phyloP scores from a whole-genome alignment of 2,888 invertebrate genomes.

The Parnassius mnemosyne region DNA sequence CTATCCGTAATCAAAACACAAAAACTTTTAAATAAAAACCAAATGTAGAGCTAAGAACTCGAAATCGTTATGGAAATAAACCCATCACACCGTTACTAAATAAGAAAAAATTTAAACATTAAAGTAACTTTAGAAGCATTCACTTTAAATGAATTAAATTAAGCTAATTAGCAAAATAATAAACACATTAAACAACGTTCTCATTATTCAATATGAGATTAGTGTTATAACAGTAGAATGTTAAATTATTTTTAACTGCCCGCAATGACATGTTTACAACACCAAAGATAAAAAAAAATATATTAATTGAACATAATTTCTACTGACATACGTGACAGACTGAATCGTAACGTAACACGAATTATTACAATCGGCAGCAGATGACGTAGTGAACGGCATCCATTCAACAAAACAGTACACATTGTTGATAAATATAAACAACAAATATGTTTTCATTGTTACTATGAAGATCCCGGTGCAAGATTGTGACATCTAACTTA shows the following conservation, averaged over 20 bases:
- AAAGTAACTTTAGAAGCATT: no score
- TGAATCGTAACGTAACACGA: constrained; percentile 30
- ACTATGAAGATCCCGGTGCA: constrained; percentile 29
- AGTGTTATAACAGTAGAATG: no score
- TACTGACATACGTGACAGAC: constrained; percentile 25
- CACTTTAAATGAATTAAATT: background rate
- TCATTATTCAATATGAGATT: constrained; percentile 1
- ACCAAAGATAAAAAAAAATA: no score
- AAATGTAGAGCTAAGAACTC: constrained; percentile 22
- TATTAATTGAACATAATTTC: constrained; percentile 9
- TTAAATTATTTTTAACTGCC: background rate
- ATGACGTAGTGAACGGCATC: constrained; percentile 41
- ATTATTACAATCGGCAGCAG: constrained; percentile 24
- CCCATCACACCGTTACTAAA: no score
- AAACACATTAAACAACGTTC: constrained; percentile 2
- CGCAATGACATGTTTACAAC: background rate
- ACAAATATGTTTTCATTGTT: constrained; percentile 54
- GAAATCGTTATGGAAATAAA: no score
- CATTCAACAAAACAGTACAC: constrained; percentile 48
- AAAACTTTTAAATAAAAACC: constrained; percentile 25
- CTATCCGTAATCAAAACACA: constrained; percentile 34
- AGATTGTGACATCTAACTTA: constrained; percentile 10
- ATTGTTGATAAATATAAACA: constrained; percentile 63
- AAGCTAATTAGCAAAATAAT: background rate
- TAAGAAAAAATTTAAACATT: no score